Conservation (phyloP, 2,797 vertebrate genomes). For the Diceros bicornis region DNA sequence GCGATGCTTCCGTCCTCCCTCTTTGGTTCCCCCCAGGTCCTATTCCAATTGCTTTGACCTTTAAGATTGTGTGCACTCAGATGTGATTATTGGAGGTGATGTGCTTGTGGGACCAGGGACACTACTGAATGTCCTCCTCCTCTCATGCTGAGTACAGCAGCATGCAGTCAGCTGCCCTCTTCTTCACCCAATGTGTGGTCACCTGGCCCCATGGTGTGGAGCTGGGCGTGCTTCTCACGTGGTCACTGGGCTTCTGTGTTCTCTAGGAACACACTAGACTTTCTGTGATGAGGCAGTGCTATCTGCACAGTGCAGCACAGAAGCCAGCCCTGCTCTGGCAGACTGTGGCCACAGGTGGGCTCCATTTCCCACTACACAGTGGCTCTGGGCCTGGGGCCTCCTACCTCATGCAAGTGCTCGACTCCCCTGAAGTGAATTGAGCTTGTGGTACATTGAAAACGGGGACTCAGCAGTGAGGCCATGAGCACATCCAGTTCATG, state of each 20-base stretch:
- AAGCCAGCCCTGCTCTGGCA: background rate
- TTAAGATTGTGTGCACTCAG: background rate
- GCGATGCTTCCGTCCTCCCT: background rate
- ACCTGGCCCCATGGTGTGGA: accelerated
- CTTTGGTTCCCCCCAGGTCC: background rate
- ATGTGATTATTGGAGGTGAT: background rate
- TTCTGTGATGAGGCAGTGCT: background rate
- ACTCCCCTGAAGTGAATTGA: accelerated
- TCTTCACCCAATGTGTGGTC: background rate
- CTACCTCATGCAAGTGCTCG: background rate
- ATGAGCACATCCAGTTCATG: background rate
- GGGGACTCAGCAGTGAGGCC: background rate
- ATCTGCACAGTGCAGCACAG: accelerated
- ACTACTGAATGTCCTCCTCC: background rate
- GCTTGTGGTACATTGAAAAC: accelerated
- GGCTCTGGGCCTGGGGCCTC: no score
- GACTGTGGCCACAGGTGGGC: background rate
- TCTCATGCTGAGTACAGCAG: background rate
- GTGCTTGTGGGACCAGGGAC: background rate
- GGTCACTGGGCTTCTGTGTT: background rate
- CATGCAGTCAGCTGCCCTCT: background rate
- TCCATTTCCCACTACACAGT: accelerated
- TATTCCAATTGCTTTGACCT: background rate
- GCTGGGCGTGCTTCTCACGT: background rate
- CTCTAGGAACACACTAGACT: background rate